Conservation (phyloP, 1,140 invertebrate species). For the Saccostrea echinata region DNA sequence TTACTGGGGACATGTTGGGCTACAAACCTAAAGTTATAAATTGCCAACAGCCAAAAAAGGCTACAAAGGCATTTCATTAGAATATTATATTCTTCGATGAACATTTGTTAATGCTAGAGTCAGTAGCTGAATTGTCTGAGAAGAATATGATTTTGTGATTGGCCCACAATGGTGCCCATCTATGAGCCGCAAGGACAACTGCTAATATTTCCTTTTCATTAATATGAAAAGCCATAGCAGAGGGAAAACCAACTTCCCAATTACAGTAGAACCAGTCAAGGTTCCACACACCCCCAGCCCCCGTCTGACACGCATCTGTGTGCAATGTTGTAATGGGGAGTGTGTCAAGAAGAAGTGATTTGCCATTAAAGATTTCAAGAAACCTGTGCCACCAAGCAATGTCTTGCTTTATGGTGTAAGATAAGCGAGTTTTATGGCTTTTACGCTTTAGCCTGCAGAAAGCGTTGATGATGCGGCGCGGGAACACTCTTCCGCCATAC, state of each 20-base stretch:
- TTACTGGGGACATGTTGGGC: too few species aligned
- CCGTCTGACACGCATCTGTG: neutral
- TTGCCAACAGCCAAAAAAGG: too few species aligned
- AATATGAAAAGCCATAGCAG: conserved; percentile 4
- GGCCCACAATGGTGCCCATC: neutral
- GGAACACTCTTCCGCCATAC: conserved; percentile 30
- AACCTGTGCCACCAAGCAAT: conserved; percentile 54
- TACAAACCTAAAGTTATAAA: too few species aligned
- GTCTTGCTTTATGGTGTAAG: neutral
- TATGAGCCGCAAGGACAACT: neutral
- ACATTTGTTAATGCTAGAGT: too few species aligned
- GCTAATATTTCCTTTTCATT: conserved; percentile 36
- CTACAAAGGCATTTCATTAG: too few species aligned
- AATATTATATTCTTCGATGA: too few species aligned
- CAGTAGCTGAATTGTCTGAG: neutral
- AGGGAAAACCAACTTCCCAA: conserved; percentile 7
- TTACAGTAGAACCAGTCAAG: conserved; percentile 37
- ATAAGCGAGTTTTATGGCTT: neutral
- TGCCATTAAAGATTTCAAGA: conserved; percentile 40
- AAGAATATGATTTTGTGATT: conserved; percentile 4
- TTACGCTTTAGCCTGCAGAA: neutral
- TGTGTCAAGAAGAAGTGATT: neutral
- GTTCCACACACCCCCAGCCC: neutral
- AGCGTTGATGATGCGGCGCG: conserved; percentile 1
- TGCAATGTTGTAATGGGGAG: neutral